phyloP scores from a whole-genome alignment of 2,888 invertebrate species.

The Ornithoptera alexandrae region DNA sequence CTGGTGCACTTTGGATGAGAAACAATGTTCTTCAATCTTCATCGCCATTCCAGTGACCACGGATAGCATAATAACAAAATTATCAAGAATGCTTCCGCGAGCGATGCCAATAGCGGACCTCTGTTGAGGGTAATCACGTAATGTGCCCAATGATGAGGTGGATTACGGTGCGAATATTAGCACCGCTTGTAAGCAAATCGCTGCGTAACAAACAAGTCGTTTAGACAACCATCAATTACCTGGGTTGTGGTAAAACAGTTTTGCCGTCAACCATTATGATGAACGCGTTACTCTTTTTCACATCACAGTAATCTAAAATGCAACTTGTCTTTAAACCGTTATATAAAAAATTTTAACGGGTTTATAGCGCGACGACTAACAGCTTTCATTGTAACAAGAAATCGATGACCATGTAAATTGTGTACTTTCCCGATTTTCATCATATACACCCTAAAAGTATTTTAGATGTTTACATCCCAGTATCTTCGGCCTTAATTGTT shows the following conservation, averaged over 20 bases:
- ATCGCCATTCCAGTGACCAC: conserved; percentile 27
- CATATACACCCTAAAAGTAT: too few species aligned
- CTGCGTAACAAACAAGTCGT: conserved; percentile 13
- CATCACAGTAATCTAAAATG: neutral
- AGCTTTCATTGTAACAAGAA: neutral
- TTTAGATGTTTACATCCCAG: too few species aligned
- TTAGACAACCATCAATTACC: conserved; percentile 10
- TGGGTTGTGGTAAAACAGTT: neutral
- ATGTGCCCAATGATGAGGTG: conserved; percentile 7
- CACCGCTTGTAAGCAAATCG: conserved; percentile 18
- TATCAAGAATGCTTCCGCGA: conserved; percentile 38
- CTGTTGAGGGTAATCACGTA: conserved; percentile 23
- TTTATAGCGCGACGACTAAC: neutral
- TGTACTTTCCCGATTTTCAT: too few species aligned
- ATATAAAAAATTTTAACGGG: neutral
- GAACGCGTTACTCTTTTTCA: neutral
- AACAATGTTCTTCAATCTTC: too few species aligned
- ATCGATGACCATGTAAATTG: too few species aligned
- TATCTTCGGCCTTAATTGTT: too few species aligned
- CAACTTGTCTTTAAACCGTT: neutral
- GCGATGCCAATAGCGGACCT: conserved; percentile 13
- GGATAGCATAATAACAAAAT: conserved; percentile 48
- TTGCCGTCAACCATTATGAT: neutral
- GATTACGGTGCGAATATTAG: conserved; percentile 26
- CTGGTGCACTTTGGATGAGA: too few species aligned